Percentiles rank a stretch among this genome's conserved stretches.
Evolutionary conservation across 2,113 vertebrate genomes (phyloP).

Genomic region (Saccopteryx bilineata): DNA sequence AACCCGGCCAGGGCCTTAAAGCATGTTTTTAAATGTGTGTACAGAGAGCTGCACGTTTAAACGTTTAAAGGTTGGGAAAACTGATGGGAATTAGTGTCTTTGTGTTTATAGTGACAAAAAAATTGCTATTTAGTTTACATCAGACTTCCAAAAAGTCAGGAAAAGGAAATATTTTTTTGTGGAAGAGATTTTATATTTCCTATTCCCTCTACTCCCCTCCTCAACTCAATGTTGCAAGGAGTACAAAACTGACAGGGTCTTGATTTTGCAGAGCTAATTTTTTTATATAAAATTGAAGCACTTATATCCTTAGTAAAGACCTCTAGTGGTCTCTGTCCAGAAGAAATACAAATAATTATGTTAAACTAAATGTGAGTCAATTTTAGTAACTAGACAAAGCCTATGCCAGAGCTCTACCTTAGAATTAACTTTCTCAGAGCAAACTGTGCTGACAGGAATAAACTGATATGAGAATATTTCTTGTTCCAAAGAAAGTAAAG

Average conservation of each 20-base stretch:
- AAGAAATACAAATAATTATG: conserved; percentile 47
- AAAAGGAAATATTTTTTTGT: conserved; percentile 7
- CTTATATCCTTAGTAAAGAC: neutral
- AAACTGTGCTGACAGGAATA: neutral
- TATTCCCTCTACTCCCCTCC: neutral
- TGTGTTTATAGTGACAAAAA: neutral
- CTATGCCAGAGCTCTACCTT: conserved; percentile 29
- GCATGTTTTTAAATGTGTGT: conserved; percentile 37
- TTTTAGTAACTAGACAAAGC: neutral
- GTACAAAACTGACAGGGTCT: neutral
- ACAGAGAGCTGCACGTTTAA: neutral
- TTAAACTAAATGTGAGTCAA: conserved; percentile 2
- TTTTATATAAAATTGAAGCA: conserved; percentile 13
- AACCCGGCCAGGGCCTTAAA: too few relatives aligned
- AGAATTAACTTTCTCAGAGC: conserved; percentile 14
- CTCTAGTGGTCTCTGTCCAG: neutral
- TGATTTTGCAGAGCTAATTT: neutral
- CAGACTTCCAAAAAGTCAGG: neutral
- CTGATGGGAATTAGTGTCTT: neutral
- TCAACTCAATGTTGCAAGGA: neutral
- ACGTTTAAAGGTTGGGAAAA: conserved; percentile 14
- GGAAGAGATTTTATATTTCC: neutral
- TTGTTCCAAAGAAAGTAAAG: conserved; percentile 55
- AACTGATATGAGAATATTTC: conserved; percentile 26
- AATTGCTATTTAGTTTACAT: conserved; percentile 17